These are phyloP conservation scores for Protaetia brevitarsis DNA, from an alignment of 1,140 invertebrate genomes.

Conservation along the genomic window DNA sequence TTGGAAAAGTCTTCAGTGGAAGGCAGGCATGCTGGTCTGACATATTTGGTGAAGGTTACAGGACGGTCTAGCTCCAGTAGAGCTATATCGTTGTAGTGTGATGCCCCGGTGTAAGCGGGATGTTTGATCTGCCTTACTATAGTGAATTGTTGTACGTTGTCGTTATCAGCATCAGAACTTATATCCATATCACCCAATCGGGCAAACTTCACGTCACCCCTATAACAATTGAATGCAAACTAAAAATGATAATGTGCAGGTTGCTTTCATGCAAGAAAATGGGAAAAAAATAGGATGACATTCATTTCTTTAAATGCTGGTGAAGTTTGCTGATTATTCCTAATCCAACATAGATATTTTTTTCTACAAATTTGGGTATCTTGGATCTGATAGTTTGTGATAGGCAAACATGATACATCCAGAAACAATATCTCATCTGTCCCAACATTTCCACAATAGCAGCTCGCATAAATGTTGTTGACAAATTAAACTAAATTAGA, in stretches of 20 bases:
- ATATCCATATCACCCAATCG: slow-evolving; percentile 16
- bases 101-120: slow-evolving; percentile 50
- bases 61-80: slow-evolving; percentile 2
- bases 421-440: no score
- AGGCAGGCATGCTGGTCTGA: slow-evolving; percentile 1
- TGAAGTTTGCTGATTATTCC: no score
- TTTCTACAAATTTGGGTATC: no score
- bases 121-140: slow-evolving; percentile 40
- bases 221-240: neutral
- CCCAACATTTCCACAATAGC: no score
- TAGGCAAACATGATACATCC: no score
- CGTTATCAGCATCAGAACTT: neutral
- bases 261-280: neutral
- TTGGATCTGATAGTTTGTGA: no score
- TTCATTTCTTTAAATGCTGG: no score
- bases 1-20: neutral
- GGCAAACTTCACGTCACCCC: neutral
- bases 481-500: no score
- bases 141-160: slow-evolving; percentile 27
- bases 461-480: no score
- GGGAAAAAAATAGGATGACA: no score
- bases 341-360: no score
- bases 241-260: neutral
- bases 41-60: neutral
- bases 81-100: slow-evolving; percentile 14